Evolutionary conservation across 2,888 invertebrate species (phyloP), one percentile per base, ranked within the genome.

Genomic region (Plebejus anna): DNA sequence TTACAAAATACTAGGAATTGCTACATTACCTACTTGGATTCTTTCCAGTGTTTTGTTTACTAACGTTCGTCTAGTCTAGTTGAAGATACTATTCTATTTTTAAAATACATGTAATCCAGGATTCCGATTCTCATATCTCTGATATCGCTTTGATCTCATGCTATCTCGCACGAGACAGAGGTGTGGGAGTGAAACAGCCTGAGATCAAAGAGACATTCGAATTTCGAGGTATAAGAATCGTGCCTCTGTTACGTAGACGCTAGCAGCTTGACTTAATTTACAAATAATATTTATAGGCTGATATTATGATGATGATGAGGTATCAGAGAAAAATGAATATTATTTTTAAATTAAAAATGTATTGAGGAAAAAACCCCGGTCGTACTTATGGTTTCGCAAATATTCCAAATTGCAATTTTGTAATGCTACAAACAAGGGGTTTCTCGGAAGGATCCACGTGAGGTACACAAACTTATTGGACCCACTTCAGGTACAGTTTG

Each of bases 11-110:
- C 16, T 61, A 78, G 75, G 76, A 80, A 75, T 80, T 76, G 76
- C 79, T 59, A 59, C 22, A 36, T 79, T 79, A 76, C 76, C 75
- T 76, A 78, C 79, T 79, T 82, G 81, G 82, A 80, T 77, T 76
- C 61, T 76, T 78, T 79, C 80, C 81, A 82, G 79, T 13, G 75
- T 55, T 73, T 78, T 81, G 80, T 80, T 80, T 80, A 79, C 78
- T 78, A 79, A 79, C 51, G 11, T 51, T 72, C 13, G 28, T 47
- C 72, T 66, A 13, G 66, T 66, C 61, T 61, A 61, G 66, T 32
- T 5, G 11, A 55, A 55, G 51, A 51, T 11, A 13, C 32, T 32
- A 9, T 66, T 66, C 32, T 66, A 66, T 66, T 66, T 66, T 32
- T 66, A 36, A 66, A 61, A 13, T 16, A 16, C 55, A 55, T 55